A percentile compares a stretch with the other conserved stretches of the same genome.
These are phyloP conservation scores for Sterrhoptilus dennistouni DNA, from an alignment of 2,113 vertebrate species.

Conservation along the genomic window DNA sequence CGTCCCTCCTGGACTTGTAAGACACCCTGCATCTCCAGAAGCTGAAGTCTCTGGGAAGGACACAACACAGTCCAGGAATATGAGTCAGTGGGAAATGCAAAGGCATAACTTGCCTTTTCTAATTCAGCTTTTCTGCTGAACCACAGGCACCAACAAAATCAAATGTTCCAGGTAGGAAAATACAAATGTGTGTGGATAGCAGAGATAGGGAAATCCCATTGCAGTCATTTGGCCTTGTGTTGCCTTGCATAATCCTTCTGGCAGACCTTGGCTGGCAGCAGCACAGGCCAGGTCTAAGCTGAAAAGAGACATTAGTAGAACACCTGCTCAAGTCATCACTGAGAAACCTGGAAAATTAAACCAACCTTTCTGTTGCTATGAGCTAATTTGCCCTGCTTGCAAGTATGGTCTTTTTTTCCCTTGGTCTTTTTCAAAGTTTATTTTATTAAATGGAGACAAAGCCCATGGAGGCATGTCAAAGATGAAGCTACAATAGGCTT, in stretches of 20 bases:
- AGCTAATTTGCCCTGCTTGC: neutral
- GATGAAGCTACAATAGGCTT: neutral
- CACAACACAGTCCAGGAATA: neutral
- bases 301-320: neutral
- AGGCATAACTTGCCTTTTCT: neutral
- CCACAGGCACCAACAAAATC: neutral
- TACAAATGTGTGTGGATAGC: neutral
- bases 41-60: accelerated
- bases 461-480: neutral
- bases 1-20: neutral
- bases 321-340: neutral
- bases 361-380: neutral
- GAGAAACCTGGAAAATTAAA: neutral
- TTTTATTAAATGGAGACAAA: neutral
- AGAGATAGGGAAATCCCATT: neutral
- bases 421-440: neutral
- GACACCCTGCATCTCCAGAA: neutral
- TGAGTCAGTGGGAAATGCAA: neutral
- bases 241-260: neutral
- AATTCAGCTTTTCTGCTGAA: neutral
- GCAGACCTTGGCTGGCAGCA: neutral
- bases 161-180: neutral
- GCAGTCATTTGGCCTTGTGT: neutral
- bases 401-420: neutral
- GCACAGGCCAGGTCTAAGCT: neutral